Percentiles rank a stretch among this genome's conserved stretches.
Conservation (phyloP, 2,888 invertebrate genomes). For the Acleris emargana region DNA sequence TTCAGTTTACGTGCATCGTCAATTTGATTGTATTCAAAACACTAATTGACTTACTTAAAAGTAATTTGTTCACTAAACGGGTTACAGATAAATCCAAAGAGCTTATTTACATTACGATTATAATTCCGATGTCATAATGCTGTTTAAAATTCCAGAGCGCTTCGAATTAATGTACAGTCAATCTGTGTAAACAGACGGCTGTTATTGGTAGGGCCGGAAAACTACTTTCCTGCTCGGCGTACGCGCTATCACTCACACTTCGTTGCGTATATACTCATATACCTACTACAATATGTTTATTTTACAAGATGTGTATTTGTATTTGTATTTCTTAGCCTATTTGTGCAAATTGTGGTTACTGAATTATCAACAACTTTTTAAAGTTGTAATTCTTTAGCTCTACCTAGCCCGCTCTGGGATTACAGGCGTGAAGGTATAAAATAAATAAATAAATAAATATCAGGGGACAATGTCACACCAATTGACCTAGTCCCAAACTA, state of each 20-base stretch:
- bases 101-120: slow-evolving; percentile 12
- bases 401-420: too few species aligned
- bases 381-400: too few species aligned
- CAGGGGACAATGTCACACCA: too few species aligned
- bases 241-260: background rate
- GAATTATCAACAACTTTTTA: too few species aligned
- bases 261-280: background rate
- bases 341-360: too few species aligned
- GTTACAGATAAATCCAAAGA: slow-evolving; percentile 5
- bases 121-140: slow-evolving; percentile 4
- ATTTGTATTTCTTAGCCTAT: too few species aligned
- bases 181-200: slow-evolving; percentile 33
- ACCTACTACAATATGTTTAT: background rate
- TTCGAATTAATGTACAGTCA: slow-evolving; percentile 27
- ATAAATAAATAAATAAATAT: too few species aligned
- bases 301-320: background rate
- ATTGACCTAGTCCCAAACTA: too few species aligned
- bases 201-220: slow-evolving; percentile 29
- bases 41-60: too few species aligned
- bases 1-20: too few species aligned
- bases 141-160: slow-evolving; percentile 15
- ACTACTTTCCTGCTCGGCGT: slow-evolving; percentile 11
- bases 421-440: too few species aligned
- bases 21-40: too few species aligned
- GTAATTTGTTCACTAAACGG: background rate